A percentile compares a stretch with the other conserved stretches of the same genome.
Conservation (phyloP, 2,113 vertebrate genomes). For the Hippocampus abdominalis region DNA sequence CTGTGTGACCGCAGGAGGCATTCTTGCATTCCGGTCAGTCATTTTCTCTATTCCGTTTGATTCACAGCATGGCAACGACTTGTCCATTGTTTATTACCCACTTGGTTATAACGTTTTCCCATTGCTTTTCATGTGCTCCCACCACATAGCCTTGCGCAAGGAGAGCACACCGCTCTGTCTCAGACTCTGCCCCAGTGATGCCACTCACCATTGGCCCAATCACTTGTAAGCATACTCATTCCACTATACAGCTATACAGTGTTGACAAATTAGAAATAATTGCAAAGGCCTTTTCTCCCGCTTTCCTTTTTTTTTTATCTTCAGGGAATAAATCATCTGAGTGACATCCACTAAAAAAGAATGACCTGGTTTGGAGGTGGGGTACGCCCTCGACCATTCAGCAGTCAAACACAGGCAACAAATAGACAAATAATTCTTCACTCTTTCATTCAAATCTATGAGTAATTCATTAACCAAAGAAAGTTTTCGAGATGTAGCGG, state of each 20-base stretch:
- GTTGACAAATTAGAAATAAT: background rate
- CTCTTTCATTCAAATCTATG: background rate
- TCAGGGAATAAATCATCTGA: conserved; percentile 24
- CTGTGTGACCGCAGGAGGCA: conserved; percentile 25
- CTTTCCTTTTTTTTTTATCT: conserved; percentile 6
- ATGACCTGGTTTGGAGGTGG: too few species aligned
- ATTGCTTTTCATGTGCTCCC: background rate
- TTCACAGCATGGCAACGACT: background rate
- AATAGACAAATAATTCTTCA: background rate
- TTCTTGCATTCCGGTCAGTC: conserved; percentile 42
- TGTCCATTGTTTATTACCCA: background rate
- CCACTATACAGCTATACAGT: background rate
- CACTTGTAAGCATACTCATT: conserved; percentile 37
- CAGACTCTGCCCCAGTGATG: conserved; percentile 4
- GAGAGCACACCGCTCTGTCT: conserved; percentile 37
- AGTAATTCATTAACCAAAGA: background rate
- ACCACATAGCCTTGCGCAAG: conserved; percentile 26
- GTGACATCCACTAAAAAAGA: conserved; percentile 1
- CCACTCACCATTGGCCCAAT: conserved; percentile 48
- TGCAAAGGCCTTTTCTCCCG: background rate
- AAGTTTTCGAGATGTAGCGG: background rate
- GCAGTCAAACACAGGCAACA: background rate
- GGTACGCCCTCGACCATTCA: background rate
- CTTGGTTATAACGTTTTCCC: background rate
- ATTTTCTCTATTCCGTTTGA: background rate